Conservation (phyloP, 2,797 vertebrate species). For the Mus caroli region DNA sequence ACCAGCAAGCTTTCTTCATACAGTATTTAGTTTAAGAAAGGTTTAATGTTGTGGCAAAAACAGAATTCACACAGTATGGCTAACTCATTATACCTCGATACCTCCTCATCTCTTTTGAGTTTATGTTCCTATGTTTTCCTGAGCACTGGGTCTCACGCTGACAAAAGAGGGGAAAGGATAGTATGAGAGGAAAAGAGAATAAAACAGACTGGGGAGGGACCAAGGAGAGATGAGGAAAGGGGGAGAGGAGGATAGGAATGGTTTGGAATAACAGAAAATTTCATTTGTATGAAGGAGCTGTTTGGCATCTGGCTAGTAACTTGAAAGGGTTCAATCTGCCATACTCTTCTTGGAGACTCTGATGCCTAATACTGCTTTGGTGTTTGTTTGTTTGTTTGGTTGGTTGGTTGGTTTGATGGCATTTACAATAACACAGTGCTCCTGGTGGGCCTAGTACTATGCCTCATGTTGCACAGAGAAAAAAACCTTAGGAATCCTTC, state of each 20-base stretch:
- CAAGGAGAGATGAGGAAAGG: background rate
- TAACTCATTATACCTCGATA: background rate
- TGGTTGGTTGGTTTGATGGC: background rate
- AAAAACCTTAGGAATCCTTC: background rate
- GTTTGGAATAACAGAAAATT: background rate
- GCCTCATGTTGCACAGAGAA: constrained; percentile 13
- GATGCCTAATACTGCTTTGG: background rate
- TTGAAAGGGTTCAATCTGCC: background rate
- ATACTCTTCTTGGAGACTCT: background rate
- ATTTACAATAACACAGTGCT: background rate
- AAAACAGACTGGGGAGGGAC: background rate
- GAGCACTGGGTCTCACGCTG: background rate
- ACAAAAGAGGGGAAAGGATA: background rate
- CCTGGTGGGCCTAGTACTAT: background rate
- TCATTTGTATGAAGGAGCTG: background rate
- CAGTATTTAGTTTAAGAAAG: background rate
- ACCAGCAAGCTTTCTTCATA: background rate
- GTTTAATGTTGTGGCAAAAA: background rate
- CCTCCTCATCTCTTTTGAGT: background rate
- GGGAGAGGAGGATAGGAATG: background rate
- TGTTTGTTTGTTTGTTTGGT: too few relatives aligned
- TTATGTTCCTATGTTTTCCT: background rate
- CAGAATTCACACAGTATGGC: background rate
- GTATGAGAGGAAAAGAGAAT: background rate
- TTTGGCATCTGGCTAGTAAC: background rate